These are phyloP conservation scores for Rostratula benghalensis DNA, from an alignment of 2,113 vertebrate genomes.

Conservation along the genomic window DNA sequence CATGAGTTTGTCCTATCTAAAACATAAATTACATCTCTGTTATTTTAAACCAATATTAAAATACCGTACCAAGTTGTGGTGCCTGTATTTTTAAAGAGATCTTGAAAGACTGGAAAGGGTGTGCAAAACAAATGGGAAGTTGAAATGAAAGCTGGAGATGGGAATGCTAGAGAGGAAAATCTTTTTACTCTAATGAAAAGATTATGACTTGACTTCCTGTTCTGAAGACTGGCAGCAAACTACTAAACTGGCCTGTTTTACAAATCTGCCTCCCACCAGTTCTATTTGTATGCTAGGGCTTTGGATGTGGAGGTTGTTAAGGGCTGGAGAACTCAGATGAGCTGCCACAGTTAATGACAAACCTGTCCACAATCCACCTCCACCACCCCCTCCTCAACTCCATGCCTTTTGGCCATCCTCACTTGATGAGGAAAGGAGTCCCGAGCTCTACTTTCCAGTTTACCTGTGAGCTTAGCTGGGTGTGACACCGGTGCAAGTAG, in stretches of 20 bases:
- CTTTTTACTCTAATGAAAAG: not conserved
- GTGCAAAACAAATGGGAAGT: not conserved
- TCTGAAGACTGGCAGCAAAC: not conserved
- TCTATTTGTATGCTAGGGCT: not conserved
- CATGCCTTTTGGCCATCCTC: not conserved
- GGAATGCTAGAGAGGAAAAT: not conserved
- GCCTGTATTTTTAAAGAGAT: not conserved
- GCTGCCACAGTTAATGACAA: not conserved
- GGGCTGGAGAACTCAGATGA: not conserved
- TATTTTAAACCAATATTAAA: not conserved
- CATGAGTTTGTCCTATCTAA: not conserved
- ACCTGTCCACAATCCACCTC: not conserved
- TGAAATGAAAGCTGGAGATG: not conserved
- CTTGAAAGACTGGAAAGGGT: not conserved
- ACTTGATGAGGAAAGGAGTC: not conserved
- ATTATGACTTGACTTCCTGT: not conserved
- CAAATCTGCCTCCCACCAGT: not conserved
- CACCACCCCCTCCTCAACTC: too few relatives aligned
- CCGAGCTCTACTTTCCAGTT: not conserved
- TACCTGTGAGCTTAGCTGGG: not conserved
- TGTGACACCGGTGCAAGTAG: not conserved
- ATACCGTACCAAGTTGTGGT: not conserved
- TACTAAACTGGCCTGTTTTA: not conserved
- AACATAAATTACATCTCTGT: not conserved
- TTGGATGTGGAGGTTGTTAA: not conserved